These are phyloP conservation scores for Hephaestus fuliginosus DNA, from an alignment of 2,797 vertebrate species.

Conservation along the genomic window DNA sequence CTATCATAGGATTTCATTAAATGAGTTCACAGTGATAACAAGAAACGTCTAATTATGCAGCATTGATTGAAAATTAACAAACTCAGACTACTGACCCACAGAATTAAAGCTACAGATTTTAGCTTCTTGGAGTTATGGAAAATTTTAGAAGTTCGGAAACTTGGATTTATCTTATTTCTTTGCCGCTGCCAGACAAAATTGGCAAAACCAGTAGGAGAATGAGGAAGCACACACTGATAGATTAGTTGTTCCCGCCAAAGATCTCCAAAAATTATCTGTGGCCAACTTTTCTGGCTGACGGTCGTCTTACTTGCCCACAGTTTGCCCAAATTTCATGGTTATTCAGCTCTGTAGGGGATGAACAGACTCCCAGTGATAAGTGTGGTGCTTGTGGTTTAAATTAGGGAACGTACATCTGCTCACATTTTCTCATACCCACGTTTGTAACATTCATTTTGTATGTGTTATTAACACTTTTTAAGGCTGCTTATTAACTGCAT, in stretches of 20 bases:
- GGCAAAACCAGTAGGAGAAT: background rate
- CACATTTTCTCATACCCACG: slow-evolving; percentile 1
- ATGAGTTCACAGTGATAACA: background rate
- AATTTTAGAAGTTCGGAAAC: background rate
- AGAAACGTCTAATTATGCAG: background rate
- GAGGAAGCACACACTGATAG: background rate
- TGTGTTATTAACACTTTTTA: slow-evolving; percentile 25
- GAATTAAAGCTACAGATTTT: background rate
- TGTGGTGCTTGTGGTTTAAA: background rate
- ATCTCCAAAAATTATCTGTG: background rate
- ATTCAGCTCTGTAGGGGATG: background rate
- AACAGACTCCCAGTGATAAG: background rate
- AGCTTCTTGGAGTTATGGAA: background rate
- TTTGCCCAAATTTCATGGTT: slow-evolving; percentile 9
- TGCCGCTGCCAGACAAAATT: background rate
- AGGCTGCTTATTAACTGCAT: slow-evolving; percentile 39
- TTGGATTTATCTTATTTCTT: background rate
- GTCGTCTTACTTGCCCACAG: slow-evolving; percentile 1
- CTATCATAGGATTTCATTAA: background rate
- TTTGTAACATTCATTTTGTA: slow-evolving; percentile 17
- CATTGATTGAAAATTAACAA: background rate
- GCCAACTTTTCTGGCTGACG: slow-evolving; percentile 17
- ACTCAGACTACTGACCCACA: background rate
- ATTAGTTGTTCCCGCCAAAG: background rate
- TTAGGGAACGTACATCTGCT: slow-evolving; percentile 3